Evolutionary conservation across 2,888 invertebrate genomes (phyloP).

Genomic region (Trachelus iudaicus): DNA sequence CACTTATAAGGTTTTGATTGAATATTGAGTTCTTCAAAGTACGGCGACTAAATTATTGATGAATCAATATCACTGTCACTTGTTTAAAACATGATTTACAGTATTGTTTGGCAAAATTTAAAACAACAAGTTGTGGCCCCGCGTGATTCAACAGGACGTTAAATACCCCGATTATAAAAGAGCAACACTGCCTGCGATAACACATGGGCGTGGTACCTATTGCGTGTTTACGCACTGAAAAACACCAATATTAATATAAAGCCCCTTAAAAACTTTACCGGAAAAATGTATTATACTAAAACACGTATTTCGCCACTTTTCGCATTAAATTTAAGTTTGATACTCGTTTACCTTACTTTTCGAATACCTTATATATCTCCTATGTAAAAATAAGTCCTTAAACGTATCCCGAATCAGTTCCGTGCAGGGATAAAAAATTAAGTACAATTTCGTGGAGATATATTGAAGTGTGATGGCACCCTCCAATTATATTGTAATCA

Average conservation of each 20-base stretch:
- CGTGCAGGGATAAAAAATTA: neutral
- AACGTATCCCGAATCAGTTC: neutral
- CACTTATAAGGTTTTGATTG: no score
- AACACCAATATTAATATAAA: neutral
- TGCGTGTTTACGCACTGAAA: neutral
- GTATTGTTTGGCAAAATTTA: no score
- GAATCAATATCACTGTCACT: no score
- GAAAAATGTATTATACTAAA: neutral
- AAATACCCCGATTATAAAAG: neutral
- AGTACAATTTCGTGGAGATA: neutral
- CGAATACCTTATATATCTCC: neutral
- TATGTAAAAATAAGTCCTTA: neutral
- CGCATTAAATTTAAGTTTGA: neutral
- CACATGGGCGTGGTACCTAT: neutral
- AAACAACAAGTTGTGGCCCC: no score
- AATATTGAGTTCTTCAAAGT: no score
- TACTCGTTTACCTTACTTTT: neutral
- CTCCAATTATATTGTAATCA: neutral
- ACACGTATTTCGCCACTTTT: neutral
- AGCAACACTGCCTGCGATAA: neutral
- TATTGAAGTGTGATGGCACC: neutral
- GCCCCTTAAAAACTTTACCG: neutral
- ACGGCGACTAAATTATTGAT: no score
- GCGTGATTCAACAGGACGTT: no score
- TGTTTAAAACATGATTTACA: no score